Evolutionary conservation across 2,888 invertebrate genomes (phyloP).

Genomic region (Idaea dimidiata): DNA sequence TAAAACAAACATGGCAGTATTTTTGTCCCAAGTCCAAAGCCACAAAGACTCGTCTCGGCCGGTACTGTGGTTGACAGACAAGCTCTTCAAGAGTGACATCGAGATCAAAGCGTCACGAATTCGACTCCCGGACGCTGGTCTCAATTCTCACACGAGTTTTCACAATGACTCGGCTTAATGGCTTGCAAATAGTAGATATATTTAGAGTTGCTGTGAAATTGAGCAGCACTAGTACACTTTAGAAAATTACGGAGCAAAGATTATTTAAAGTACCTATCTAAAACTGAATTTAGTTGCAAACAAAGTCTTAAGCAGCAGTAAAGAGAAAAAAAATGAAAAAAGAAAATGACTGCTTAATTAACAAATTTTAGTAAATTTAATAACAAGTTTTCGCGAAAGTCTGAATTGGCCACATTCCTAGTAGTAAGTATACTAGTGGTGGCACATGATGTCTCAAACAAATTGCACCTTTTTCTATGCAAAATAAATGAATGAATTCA

Average conservation of each 20-base stretch:
- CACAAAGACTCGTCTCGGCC: constrained; percentile 7
- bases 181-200: background rate
- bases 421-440: too few species aligned
- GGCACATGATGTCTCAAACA: too few species aligned
- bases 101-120: constrained; percentile 43
- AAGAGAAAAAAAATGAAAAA: too few species aligned
- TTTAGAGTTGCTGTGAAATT: background rate
- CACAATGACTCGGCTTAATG: background rate
- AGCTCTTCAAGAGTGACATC: constrained; percentile 52
- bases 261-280: background rate
- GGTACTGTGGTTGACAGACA: constrained; percentile 48
- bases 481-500: too few species aligned
- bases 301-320: too few species aligned
- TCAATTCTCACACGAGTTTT: background rate
- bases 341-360: too few species aligned
- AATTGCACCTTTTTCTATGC: too few species aligned
- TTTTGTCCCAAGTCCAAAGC: background rate
- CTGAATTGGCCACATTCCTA: too few species aligned
- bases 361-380: too few species aligned
- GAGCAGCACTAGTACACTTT: background rate
- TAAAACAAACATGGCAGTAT: background rate
- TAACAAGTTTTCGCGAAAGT: too few species aligned
- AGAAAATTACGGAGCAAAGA: background rate
- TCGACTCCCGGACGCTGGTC: constrained; percentile 22
- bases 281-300: too few species aligned